phyloP scores from a whole-genome alignment of 1,140 invertebrate genomes.

The Theocolax elegans region DNA sequence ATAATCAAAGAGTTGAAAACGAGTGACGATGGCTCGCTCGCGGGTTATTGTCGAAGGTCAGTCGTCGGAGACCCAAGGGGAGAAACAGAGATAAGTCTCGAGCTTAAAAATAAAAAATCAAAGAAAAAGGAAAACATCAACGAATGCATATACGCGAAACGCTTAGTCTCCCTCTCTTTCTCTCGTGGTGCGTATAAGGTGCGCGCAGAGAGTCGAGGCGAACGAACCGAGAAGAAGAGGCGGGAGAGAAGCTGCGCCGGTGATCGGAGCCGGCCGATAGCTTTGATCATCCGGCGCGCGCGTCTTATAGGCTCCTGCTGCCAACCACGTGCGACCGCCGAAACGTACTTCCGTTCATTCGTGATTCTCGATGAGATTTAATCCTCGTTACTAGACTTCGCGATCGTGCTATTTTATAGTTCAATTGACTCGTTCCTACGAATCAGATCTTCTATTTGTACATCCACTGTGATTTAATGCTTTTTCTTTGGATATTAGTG shows the following conservation, averaged over 20 bases:
- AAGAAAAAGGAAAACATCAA: background rate
- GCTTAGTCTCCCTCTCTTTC: background rate
- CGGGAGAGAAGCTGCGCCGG: background rate
- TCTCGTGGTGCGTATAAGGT: slow-evolving; percentile 38
- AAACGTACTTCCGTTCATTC: slow-evolving; percentile 42
- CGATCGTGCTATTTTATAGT: too few relatives aligned
- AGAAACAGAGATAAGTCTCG: slow-evolving; percentile 3
- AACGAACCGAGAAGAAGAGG: slow-evolving; percentile 26
- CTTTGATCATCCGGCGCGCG: slow-evolving; percentile 22
- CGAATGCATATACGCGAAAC: background rate
- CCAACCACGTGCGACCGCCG: slow-evolving; percentile 26
- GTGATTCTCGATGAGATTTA: too few relatives aligned
- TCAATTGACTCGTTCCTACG: too few relatives aligned
- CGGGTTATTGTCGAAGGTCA: background rate
- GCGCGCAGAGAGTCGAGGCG: slow-evolving; percentile 27
- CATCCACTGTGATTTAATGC: too few relatives aligned
- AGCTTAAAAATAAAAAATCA: too few relatives aligned
- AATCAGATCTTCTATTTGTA: too few relatives aligned
- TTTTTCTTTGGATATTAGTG: too few relatives aligned
- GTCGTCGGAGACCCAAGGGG: background rate
- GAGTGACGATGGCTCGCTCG: too few relatives aligned
- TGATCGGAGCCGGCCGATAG: slow-evolving; percentile 44
- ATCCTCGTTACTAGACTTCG: too few relatives aligned
- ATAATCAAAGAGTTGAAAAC: too few relatives aligned
- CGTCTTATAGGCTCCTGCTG: background rate